Base-by-base conservation (phyloP, 2,113 vertebrate genomes). In the Rhineura floridana region DNA sequence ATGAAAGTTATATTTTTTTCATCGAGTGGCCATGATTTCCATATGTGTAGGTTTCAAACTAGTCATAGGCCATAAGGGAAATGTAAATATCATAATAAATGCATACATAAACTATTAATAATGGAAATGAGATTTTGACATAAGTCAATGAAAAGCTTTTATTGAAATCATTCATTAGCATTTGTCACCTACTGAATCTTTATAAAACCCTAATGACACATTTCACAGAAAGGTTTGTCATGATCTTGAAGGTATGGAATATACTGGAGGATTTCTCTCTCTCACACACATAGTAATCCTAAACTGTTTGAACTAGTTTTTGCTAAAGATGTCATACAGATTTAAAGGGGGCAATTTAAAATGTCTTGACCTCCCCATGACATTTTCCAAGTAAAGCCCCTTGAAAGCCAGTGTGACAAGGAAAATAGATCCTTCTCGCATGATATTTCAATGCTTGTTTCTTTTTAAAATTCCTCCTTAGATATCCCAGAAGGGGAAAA, bases 321-420 rank as follows among this genome's bases (percentile, higher is more conserved):
- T 92, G 90, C 77, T 85, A 69, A 94, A 94, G 88, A 88, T 88
- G 10, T 33, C 90, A 92, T 52, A 88, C 6, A 85, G 48, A 90
- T 92, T 90, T 91, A 82, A 91, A 82, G 33, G 42, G 75, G 15
- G 39, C 28, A 93, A 69, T 93, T 93, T 94, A 81, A 96, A 94
- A 90, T 90, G 90, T 93, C 59, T 85, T 91, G 93, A 95, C 90
- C 92, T 95, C 87, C 86, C 93, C 86, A 94, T 93, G 89, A 93
- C 90, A n/a, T 91, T 94, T 93, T 55, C 82, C 84, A 91, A 91
- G 79, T 65, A 95, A 92, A 95, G 1, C 48, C 91, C 80, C 84
- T 90, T 94, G 9, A 94, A 92, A 92, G 84, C 93, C 80, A 93
- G 42, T 93, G 94, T 94, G 92, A 94, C 87, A 92, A 92, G 73